A percentile compares a stretch with the other conserved stretches of the same genome.
These are phyloP conservation scores for Diadromus collaris DNA, from an alignment of 2,888 invertebrate species.

Conservation along the genomic window DNA sequence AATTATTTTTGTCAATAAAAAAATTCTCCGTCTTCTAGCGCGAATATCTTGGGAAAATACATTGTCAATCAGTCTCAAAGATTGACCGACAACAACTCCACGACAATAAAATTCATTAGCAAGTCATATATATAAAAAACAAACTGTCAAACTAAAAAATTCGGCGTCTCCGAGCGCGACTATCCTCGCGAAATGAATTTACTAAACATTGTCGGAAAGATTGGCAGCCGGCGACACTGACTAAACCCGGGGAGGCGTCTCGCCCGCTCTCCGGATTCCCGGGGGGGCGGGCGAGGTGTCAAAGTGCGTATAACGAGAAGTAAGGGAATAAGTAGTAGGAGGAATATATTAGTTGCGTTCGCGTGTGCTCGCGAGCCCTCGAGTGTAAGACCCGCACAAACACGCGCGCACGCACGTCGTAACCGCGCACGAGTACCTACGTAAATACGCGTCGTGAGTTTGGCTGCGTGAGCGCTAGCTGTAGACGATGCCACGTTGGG, in stretches of 20 bases:
- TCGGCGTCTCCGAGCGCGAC: not conserved
- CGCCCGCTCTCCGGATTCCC: constrained; percentile 34
- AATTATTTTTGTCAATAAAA: too few species aligned
- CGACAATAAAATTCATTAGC: too few species aligned
- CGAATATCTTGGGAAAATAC: too few species aligned
- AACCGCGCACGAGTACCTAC: constrained; percentile 47
- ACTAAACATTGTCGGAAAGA: not conserved
- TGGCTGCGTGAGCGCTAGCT: constrained; percentile 39
- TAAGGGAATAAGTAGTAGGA: constrained; percentile 29
- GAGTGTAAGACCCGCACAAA: constrained; percentile 32
- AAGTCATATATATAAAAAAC: too few species aligned
- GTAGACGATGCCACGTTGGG: constrained; percentile 61
- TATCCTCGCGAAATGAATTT: not conserved
- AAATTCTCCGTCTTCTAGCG: too few species aligned
- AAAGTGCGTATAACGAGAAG: constrained; percentile 70
- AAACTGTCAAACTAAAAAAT: too few species aligned
- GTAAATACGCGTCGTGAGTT: constrained; percentile 48
- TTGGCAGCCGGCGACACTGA: constrained; percentile 1
- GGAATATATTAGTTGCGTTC: constrained; percentile 49
- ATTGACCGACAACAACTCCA: too few species aligned
- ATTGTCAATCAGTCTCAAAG: too few species aligned
- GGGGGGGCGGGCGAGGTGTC: constrained; percentile 68
- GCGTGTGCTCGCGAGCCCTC: constrained; percentile 29
- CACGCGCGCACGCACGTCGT: constrained; percentile 8
- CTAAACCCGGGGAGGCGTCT: not conserved